Percentiles rank a stretch among this genome's conserved stretches.
These are phyloP conservation scores for Euleptes europaea DNA, from an alignment of 2,113 vertebrate species.

Conservation along the genomic window DNA sequence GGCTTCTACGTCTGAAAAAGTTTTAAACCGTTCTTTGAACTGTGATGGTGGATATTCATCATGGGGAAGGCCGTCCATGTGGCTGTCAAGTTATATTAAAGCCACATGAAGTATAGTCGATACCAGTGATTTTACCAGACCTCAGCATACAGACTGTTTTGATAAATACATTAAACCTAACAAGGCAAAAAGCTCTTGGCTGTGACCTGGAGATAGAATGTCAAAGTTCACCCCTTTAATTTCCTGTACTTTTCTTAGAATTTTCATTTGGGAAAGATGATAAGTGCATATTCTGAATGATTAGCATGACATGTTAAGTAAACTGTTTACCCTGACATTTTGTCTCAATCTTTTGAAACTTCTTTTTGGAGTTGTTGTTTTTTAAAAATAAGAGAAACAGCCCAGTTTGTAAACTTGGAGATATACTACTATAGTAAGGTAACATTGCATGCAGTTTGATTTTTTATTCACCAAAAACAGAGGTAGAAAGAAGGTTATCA, in stretches of 20 bases:
- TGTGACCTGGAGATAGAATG: background rate
- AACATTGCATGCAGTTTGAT: background rate
- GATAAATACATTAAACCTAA: slow-evolving; percentile 3
- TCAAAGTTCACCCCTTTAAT: slow-evolving; percentile 41
- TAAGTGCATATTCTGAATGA: slow-evolving; percentile 21
- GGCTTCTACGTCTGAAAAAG: slow-evolving; percentile 3
- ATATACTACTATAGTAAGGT: background rate
- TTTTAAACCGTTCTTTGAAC: slow-evolving; percentile 39
- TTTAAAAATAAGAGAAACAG: slow-evolving; percentile 38
- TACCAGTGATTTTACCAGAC: slow-evolving; percentile 11
- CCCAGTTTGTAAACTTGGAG: background rate
- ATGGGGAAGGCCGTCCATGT: background rate
- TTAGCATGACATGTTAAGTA: slow-evolving; percentile 25
- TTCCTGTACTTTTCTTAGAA: slow-evolving; percentile 35
- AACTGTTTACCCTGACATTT: slow-evolving; percentile 2
- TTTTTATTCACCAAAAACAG: background rate
- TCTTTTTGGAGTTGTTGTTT: background rate
- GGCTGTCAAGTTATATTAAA: slow-evolving; percentile 16
- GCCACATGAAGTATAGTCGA: slow-evolving; percentile 12
- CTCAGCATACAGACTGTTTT: background rate
- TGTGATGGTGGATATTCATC: background rate
- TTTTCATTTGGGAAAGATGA: slow-evolving; percentile 55
- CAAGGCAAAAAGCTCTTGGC: background rate
- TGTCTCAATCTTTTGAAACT: slow-evolving; percentile 36
- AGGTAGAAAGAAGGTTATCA: background rate